phyloP scores from a whole-genome alignment of 2,113 vertebrate species.

The Arvicanthis niloticus region DNA sequence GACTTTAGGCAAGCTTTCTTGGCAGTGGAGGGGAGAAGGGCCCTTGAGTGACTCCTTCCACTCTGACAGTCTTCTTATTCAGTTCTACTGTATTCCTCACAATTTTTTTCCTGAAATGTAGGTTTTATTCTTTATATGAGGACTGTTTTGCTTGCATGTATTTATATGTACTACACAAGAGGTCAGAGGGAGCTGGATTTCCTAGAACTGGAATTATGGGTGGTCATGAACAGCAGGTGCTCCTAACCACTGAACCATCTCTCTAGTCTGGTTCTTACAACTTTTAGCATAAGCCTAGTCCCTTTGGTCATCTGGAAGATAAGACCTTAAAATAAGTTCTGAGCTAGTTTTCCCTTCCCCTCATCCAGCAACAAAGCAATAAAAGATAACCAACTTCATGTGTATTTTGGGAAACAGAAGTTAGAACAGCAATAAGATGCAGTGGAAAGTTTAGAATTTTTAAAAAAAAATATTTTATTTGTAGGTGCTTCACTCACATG shows the following conservation, averaged over 20 bases:
- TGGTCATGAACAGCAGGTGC: not conserved
- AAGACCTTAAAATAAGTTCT: slow-evolving; percentile 4
- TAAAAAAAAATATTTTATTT: not conserved
- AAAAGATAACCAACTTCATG: not conserved
- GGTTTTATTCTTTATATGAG: not conserved
- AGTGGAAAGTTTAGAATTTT: not conserved
- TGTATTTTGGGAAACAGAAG: not conserved
- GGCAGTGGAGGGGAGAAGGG: not conserved
- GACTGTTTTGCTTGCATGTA: not conserved
- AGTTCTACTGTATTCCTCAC: no score
- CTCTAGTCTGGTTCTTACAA: not conserved
- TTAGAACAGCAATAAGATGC: not conserved
- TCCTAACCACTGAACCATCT: not conserved
- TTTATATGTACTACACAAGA: not conserved
- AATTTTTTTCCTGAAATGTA: not conserved
- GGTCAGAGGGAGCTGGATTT: not conserved
- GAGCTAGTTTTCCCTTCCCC: not conserved
- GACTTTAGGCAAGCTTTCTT: not conserved
- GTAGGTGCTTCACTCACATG: not conserved
- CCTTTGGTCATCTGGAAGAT: slow-evolving; percentile 7
- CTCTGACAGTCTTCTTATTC: not conserved
- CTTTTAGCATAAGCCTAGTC: not conserved
- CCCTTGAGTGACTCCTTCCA: not conserved
- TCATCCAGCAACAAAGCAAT: not conserved
- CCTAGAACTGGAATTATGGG: not conserved